A percentile compares a stretch with the other conserved stretches of the same genome.
phyloP scores from a whole-genome alignment of 2,888 invertebrate genomes.

The Agrotis segetum region DNA sequence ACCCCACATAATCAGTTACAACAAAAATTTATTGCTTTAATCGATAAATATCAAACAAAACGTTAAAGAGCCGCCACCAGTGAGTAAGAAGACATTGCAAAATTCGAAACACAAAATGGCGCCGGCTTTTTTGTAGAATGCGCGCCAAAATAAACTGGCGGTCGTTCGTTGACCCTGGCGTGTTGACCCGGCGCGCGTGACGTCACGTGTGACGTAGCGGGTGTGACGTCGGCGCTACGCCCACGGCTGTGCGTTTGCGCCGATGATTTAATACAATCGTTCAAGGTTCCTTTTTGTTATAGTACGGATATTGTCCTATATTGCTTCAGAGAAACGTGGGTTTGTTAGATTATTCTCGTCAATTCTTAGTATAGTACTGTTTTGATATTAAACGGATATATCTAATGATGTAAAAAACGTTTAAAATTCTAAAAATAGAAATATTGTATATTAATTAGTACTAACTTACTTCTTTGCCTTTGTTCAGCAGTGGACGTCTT shows the following conservation, averaged over 20 bases:
- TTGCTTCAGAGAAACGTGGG: constrained; percentile 57
- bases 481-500: no score
- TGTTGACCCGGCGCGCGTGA: constrained; percentile 75
- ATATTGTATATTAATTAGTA: background rate
- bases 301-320: constrained; percentile 70
- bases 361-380: constrained; percentile 53
- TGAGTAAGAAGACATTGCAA: constrained; percentile 64
- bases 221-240: constrained; percentile 76
- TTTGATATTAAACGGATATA: constrained; percentile 31
- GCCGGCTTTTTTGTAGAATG: constrained; percentile 74
- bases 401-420: background rate
- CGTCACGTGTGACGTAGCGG: constrained; percentile 82
- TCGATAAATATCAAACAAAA: constrained; percentile 65
- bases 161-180: constrained; percentile 87
- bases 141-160: constrained; percentile 88
- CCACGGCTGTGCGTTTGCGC: constrained; percentile 64
- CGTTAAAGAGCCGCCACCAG: constrained; percentile 59
- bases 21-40: constrained; percentile 66
- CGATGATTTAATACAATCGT: constrained; percentile 76
- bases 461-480: no score
- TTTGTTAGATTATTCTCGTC: constrained; percentile 40
- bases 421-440: background rate
- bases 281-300: constrained; percentile 80
- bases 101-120: constrained; percentile 80
- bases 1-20: constrained; percentile 57